These are phyloP conservation scores for Eumeta japonica DNA, from an alignment of 1,140 invertebrate species.

Conservation along the genomic window DNA sequence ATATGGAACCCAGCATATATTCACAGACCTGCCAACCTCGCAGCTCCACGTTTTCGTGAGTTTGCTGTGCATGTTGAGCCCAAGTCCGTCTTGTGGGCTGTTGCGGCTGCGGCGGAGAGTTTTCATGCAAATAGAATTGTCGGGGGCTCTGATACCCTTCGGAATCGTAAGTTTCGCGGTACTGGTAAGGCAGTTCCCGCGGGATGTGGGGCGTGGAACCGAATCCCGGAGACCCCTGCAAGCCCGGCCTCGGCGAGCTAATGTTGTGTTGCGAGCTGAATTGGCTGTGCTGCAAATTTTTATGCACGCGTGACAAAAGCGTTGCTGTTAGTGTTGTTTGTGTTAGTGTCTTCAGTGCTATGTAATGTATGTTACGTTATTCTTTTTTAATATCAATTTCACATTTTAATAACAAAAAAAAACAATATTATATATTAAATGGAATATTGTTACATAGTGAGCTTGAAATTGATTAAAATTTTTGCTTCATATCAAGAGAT, in stretches of 20 bases:
- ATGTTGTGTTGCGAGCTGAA: constrained; percentile 64
- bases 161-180: constrained; percentile 47
- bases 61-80: constrained; percentile 65
- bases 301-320: constrained; percentile 9
- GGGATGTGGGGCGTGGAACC: constrained; percentile 63
- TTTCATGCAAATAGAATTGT: constrained; percentile 76
- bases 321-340: constrained; percentile 14
- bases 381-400: not conserved
- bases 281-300: constrained; percentile 52
- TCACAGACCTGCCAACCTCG: constrained; percentile 50
- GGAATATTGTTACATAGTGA: too few relatives aligned
- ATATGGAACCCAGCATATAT: too few relatives aligned
- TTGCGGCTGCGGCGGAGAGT: constrained; percentile 54
- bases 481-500: too few relatives aligned
- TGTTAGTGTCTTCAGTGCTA: too few relatives aligned
- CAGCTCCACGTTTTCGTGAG: constrained; percentile 30
- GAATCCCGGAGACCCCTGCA: constrained; percentile 33
- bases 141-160: constrained; percentile 36
- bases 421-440: not conserved
- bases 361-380: not conserved
- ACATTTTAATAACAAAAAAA: not conserved
- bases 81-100: constrained; percentile 70
- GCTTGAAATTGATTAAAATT: too few relatives aligned
- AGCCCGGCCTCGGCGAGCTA: constrained; percentile 26
- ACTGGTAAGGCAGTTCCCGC: constrained; percentile 24